A percentile compares a stretch with the other conserved stretches of the same genome.
phyloP scores from a whole-genome alignment of 2,888 invertebrate species.

The Strigamia maritima region DNA sequence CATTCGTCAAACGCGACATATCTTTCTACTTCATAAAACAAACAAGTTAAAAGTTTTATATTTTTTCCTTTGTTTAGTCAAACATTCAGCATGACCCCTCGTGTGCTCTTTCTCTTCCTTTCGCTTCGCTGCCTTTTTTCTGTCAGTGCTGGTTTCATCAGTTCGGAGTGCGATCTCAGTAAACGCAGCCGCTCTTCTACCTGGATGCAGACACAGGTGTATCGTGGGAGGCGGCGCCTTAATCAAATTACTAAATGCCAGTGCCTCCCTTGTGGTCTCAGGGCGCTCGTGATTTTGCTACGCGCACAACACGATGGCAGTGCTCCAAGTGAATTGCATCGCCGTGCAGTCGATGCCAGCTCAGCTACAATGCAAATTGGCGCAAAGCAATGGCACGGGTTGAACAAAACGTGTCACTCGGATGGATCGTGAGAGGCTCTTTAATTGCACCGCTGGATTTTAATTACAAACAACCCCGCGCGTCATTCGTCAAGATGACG shows the following conservation, averaged over 20 bases:
- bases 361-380: background rate
- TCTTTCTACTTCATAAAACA: background rate
- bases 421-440: background rate
- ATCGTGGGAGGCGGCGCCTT: background rate
- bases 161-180: background rate
- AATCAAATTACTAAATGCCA: conserved; percentile 4
- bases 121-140: background rate
- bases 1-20: background rate
- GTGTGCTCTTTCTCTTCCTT: background rate
- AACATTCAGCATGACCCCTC: background rate
- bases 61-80: background rate
- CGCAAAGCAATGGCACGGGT: background rate
- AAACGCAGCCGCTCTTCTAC: background rate
- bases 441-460: conserved; percentile 4
- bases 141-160: background rate
- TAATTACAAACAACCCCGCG: background rate
- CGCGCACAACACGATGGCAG: background rate
- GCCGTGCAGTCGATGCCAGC: background rate
- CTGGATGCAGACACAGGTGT: background rate
- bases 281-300: background rate
- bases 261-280: conserved; percentile 4
- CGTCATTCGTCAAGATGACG: conserved; percentile 4
- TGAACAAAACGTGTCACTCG: background rate
- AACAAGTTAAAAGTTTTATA: background rate
- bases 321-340: background rate